A percentile compares a stretch with the other conserved stretches of the same genome.
phyloP scores from a whole-genome alignment of 1,140 invertebrate genomes.

The Amyelois transitella region DNA sequence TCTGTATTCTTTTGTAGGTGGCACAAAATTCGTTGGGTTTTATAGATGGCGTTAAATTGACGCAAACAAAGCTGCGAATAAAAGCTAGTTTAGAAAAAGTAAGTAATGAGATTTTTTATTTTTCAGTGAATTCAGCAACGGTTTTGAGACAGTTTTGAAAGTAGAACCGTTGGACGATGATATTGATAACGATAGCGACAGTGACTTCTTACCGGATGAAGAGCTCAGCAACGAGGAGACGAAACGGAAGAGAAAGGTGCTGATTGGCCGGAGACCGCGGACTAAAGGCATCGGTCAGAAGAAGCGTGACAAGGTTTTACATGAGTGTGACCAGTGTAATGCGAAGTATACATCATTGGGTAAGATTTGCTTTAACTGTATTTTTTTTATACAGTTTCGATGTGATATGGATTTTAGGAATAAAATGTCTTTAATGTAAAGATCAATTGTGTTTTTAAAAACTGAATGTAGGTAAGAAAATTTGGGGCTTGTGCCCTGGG shows the following conservation, averaged over 20 bases:
- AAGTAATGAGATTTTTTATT: neutral
- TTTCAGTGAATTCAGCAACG: slow-evolving; percentile 38
- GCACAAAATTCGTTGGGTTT: too few relatives aligned
- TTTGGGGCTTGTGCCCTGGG: too few relatives aligned
- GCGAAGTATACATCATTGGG: slow-evolving; percentile 53
- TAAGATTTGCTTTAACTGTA: slow-evolving; percentile 24
- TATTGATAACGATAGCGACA: slow-evolving; percentile 37
- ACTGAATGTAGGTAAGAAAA: too few relatives aligned
- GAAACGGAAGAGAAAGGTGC: slow-evolving; percentile 28
- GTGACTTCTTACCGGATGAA: slow-evolving; percentile 28
- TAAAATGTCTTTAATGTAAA: too few relatives aligned
- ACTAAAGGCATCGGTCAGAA: slow-evolving; percentile 22
- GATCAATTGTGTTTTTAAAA: too few relatives aligned
- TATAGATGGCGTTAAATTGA: too few relatives aligned
- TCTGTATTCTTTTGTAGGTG: too few relatives aligned
- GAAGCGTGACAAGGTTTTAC: slow-evolving; percentile 37
- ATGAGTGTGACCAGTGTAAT: slow-evolving; percentile 57
- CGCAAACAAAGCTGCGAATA: too few relatives aligned
- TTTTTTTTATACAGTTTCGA: too few relatives aligned
- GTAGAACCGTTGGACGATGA: slow-evolving; percentile 41
- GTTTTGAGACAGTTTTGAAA: slow-evolving; percentile 33
- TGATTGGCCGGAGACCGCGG: slow-evolving; percentile 13
- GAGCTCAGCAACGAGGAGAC: slow-evolving; percentile 22
- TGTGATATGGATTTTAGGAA: too few relatives aligned
- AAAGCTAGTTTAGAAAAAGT: neutral